Evolutionary conservation across 2,888 invertebrate species (phyloP), one percentile per base, ranked within the genome.

Genomic region (Orthonevra nobilis): DNA sequence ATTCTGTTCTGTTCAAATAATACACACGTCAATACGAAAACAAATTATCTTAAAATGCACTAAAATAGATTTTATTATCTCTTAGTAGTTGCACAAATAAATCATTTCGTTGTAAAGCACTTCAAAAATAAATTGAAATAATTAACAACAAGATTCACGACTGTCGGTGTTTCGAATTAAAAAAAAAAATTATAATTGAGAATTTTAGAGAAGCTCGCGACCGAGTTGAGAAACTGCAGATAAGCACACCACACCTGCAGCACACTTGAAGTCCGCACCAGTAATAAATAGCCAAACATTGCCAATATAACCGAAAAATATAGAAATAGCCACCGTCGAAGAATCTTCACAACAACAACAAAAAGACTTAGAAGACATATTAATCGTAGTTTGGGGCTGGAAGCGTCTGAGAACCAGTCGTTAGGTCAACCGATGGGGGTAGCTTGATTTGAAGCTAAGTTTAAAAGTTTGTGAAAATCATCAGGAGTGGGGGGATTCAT

Each of bases 271-370:
- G 79, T 73, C 66, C 54, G 66, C 56, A 42, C 61, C 73, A 73
- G 66, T 72, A 79, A 68, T 79, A 79, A 79, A 73, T 79, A 73
- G 73, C 50, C 66, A 79, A 79, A 79, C 64, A 79, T 79, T 73
- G 66, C 54, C 48, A 73, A 68, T 68, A 73, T 79, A 68, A 66
- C 73, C 79, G 61, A 79, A 79, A 79, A 79, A 61, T 48, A 60
- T 40, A 52, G 63, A 66, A 64, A 42, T 17, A 15, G 56, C 28
- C 63, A 50, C 52, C 36, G 28, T 30, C 38, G 66, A 66, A 72
- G 77, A 73, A 36, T 73, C 66, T 72, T 26, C 60, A 54, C 52
- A 30, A 44, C 26, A 23, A 56, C 23, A 32, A 50, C 5, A 14
- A 15, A 36, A 48, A 69, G 42, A 63, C 40, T 48, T 48, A 77